Percentiles rank a stretch among this genome's conserved stretches.
phyloP scores from a whole-genome alignment of 2,797 vertebrate genomes.

The Chelon labrosus region DNA sequence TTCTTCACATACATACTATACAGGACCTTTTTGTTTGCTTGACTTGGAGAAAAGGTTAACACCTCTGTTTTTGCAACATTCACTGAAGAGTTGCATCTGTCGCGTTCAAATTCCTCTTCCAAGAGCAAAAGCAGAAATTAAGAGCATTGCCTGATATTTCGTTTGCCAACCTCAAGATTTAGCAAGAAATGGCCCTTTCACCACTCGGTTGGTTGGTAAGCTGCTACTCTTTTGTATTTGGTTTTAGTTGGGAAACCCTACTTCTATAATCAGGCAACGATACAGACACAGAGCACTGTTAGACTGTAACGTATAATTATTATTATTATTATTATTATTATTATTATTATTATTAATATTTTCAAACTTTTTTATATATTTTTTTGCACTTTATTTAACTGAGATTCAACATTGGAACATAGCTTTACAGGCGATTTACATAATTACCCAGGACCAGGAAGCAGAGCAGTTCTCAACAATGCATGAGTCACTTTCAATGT shows the following conservation, averaged over 20 bases:
- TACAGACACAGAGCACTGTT: background rate
- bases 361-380: too few relatives aligned
- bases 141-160: constrained; percentile 2
- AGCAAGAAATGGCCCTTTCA: constrained; percentile 44
- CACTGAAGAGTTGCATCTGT: constrained; percentile 17
- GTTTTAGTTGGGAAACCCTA: constrained; percentile 1
- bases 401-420: background rate
- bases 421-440: background rate
- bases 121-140: constrained; percentile 46
- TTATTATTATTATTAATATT: too few relatives aligned
- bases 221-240: too few relatives aligned
- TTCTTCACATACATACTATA: background rate
- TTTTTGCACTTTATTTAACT: background rate
- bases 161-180: constrained; percentile 43
- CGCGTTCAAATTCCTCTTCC: constrained; percentile 3
- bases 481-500: constrained; percentile 35
- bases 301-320: too few relatives aligned
- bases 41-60: background rate
- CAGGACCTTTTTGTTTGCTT: background rate
- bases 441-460: constrained; percentile 36
- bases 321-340: too few relatives aligned
- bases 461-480: background rate
- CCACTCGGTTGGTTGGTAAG: background rate
- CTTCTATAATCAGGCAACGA: constrained; percentile 9
- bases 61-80: constrained; percentile 27